phyloP scores from a whole-genome alignment of 2,113 vertebrate species.

The Rhinopomastus cyanomelas region DNA sequence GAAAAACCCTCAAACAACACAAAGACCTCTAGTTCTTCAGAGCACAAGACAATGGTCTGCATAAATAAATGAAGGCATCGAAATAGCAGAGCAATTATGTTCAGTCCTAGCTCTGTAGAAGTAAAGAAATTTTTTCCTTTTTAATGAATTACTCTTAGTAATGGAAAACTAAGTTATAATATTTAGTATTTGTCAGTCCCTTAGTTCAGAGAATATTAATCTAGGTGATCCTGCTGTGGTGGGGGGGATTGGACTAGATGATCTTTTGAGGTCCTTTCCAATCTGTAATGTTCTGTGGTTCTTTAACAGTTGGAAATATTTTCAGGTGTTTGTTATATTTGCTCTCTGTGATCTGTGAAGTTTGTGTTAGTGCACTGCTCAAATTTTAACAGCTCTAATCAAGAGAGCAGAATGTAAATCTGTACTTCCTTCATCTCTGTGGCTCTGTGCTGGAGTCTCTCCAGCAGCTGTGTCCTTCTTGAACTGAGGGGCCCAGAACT shows the following conservation, averaged over 20 bases:
- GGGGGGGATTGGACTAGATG: no score
- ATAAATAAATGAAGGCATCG: not conserved
- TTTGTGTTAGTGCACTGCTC: not conserved
- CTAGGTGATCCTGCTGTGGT: no score
- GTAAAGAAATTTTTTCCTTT: not conserved
- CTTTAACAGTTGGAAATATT: no score
- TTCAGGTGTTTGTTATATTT: no score
- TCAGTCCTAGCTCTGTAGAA: not conserved
- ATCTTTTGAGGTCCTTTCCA: no score
- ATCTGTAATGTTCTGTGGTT: no score
- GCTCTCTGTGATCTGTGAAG: no score
- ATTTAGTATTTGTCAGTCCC: not conserved
- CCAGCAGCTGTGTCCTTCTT: no score
- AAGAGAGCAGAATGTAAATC: not conserved
- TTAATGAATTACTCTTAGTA: not conserved
- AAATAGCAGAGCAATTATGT: not conserved
- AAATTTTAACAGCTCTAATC: not conserved
- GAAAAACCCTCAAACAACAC: not conserved
- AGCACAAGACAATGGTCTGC: not conserved
- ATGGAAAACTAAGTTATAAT: not conserved
- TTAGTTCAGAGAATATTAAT: not conserved
- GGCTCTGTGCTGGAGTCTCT: no score
- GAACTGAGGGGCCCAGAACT: no score
- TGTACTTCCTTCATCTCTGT: no score
- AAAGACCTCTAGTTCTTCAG: not conserved